These are phyloP conservation scores for Drosophila nigrodunni DNA, from an alignment of 1,140 invertebrate genomes.

Conservation along the genomic window DNA sequence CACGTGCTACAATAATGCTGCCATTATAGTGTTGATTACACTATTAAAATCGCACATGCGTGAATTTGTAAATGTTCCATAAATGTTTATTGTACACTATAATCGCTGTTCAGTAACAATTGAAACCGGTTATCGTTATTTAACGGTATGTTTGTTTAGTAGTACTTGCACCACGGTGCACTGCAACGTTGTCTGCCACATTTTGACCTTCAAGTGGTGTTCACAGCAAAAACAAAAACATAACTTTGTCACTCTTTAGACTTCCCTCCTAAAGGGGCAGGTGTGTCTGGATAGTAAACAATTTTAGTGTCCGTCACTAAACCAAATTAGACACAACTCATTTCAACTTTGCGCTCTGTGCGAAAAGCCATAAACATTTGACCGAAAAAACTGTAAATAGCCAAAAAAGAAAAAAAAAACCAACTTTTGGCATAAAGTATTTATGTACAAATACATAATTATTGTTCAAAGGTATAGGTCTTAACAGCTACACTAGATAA, in stretches of 20 bases:
- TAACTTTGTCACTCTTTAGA: slow-evolving; percentile 17
- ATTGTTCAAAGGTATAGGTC: slow-evolving; percentile 26
- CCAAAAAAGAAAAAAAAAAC: slow-evolving; percentile 1
- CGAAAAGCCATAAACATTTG: slow-evolving; percentile 57
- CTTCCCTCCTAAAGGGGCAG: background rate
- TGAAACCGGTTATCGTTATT: slow-evolving; percentile 21
- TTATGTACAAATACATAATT: slow-evolving; percentile 40
- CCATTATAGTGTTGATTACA: slow-evolving; percentile 44
- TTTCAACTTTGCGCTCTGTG: slow-evolving; percentile 60
- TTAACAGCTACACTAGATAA: slow-evolving; percentile 13
- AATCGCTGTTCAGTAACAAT: background rate
- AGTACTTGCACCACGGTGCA: slow-evolving; percentile 21
- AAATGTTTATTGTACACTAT: slow-evolving; percentile 1
- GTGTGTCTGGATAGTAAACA: slow-evolving; percentile 52
- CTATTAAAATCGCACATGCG: slow-evolving; percentile 44
- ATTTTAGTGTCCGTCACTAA: slow-evolving; percentile 69
- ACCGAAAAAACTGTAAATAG: slow-evolving; percentile 61
- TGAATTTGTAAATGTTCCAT: slow-evolving; percentile 43
- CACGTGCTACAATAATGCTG: slow-evolving; percentile 42
- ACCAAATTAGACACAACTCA: slow-evolving; percentile 70
- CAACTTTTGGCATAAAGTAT: slow-evolving; percentile 1
- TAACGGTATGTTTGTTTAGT: background rate
- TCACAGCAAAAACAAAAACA: slow-evolving; percentile 35
- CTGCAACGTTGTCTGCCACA: slow-evolving; percentile 48
- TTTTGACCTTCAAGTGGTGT: slow-evolving; percentile 57